Percentiles rank a stretch among this genome's conserved stretches.
Evolutionary conservation across 2,113 vertebrate genomes (phyloP).

Genomic region (Erinaceus europaeus): DNA sequence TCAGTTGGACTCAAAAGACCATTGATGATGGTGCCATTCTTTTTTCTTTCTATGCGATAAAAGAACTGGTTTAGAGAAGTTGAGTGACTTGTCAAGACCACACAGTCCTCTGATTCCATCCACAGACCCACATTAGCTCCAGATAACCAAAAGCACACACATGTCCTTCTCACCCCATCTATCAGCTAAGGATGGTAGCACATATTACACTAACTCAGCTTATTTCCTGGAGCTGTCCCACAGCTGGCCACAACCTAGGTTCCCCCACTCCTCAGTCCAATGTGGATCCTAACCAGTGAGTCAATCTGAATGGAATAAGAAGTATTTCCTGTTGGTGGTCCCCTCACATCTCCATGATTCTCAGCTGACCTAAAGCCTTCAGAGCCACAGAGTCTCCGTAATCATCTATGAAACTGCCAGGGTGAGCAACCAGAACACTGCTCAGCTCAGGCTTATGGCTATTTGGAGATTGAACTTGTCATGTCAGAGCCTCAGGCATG

Average conservation of each 20-base stretch:
- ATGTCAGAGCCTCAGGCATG: no score
- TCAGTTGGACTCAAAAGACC: not conserved
- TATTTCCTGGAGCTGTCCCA: no score
- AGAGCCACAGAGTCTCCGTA: not conserved
- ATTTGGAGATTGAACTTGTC: no score
- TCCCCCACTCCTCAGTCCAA: not conserved
- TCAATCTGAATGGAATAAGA: not conserved
- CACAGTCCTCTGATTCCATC: not conserved
- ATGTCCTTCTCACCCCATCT: not conserved
- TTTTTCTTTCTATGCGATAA: not conserved
- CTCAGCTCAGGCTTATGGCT: not conserved
- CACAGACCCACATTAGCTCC: no score
- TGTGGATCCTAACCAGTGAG: not conserved
- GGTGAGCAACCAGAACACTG: rapidly evolving
- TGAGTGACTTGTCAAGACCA: not conserved
- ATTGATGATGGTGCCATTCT: not conserved
- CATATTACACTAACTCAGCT: not conserved
- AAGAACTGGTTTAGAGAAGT: not conserved
- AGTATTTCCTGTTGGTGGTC: rapidly evolving
- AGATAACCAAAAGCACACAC: rapidly evolving
- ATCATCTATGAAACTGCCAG: not conserved
- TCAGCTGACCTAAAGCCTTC: not conserved
- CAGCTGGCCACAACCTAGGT: not conserved
- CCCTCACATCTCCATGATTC: not conserved
- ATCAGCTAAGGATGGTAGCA: not conserved